Base-by-base conservation (phyloP, 2,888 invertebrate species). In the Dioctria linearis region DNA sequence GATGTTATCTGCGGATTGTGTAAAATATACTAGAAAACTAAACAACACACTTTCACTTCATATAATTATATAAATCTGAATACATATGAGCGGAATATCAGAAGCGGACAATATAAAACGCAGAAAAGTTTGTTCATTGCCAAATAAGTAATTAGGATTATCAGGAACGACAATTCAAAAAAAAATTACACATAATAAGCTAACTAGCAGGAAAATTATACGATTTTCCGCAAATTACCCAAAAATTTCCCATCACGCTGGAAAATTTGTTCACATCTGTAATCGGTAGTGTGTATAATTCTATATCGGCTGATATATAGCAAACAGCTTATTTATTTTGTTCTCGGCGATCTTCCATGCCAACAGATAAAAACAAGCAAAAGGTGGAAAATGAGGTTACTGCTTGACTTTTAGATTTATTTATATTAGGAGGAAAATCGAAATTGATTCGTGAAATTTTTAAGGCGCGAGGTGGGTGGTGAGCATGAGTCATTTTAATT, bases 381-480 rank as follows among this genome's bases (percentile, higher is more conserved):
- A 61, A 39, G 61, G 6, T 61, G 37, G 61, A 37, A 61, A 73
- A 73, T 59, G 73, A 73, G 73, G 57, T 73, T 73, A 57, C 37
- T 73, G 73, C 73, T 73, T 57, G 73, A 13, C 57, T 39, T 49
- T 40, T 11, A 54, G 5, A 73, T 73, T 73, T 73, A 73, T 73
- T 73, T 73, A 73, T 57, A 54, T 54, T 46, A 37, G 73, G 25
- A n/a, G 42, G 40, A 73, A 73, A 73, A 66, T 66, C 43, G 43
- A 66, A 73, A 73, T 73, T 40, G n/a, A 73, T 73, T 73, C 57
- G 54, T 57, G 42, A 57, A 54, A 51, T 39, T 71, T 49, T 71
- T 71, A 8, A 57, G 43, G 4, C 42, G 13, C 5, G 67, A 67
- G 67, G 59, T 59, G 73, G 25, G 43, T 39, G 37, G 11, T 4